A percentile compares a stretch with the other conserved stretches of the same genome.
Evolutionary conservation across 2,797 vertebrate species (phyloP).

Genomic region (Pelobates cultripes): DNA sequence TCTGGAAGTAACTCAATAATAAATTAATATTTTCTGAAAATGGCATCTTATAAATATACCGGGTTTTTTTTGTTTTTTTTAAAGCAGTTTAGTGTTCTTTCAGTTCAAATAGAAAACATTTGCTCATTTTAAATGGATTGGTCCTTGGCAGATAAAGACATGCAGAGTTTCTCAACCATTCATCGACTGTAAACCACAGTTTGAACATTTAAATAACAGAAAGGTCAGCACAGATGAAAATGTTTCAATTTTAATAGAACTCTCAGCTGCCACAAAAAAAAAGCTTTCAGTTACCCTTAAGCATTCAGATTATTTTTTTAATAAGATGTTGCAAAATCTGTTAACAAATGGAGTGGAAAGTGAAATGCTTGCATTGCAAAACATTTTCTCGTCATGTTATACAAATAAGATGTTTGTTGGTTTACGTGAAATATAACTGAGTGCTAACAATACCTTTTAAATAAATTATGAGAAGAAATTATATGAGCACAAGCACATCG

Average conservation of each 20-base stretch:
- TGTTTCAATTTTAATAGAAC: not conserved
- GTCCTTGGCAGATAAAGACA: constrained; percentile 25
- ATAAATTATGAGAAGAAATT: not conserved
- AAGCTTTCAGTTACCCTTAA: not conserved
- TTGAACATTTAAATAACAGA: constrained; percentile 18
- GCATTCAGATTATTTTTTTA: not conserved
- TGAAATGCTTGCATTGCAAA: not conserved
- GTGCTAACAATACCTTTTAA: not conserved
- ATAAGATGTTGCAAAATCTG: not conserved
- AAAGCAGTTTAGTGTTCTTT: constrained; percentile 2
- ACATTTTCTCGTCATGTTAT: not conserved
- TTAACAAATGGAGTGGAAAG: not conserved
- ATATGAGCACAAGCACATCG: no score
- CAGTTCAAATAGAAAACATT: constrained; percentile 31
- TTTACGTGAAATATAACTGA: not conserved
- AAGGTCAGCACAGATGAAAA: constrained; percentile 14
- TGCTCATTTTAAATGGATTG: constrained; percentile 27
- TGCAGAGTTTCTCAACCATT: constrained; percentile 19
- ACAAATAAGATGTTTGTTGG: not conserved
- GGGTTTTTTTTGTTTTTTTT: no score
- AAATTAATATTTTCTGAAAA: not conserved
- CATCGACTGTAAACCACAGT: not conserved
- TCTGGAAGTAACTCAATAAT: no score
- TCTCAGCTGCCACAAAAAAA: not conserved
- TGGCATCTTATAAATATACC: constrained; percentile 17